These are phyloP conservation scores for Cecropterus lyciades DNA, from an alignment of 1,140 invertebrate species.

Conservation along the genomic window DNA sequence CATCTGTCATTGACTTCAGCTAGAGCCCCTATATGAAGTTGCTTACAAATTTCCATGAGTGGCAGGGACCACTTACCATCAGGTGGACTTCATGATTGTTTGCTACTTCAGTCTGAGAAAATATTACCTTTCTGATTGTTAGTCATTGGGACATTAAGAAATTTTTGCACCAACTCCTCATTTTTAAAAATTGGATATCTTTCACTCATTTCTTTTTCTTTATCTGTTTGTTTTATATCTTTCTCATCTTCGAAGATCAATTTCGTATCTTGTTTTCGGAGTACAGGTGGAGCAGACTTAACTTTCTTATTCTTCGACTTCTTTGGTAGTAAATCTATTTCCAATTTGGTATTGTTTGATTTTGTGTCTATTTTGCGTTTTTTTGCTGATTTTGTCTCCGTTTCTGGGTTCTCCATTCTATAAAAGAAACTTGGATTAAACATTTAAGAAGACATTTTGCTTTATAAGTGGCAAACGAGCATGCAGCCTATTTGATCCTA, in stretches of 20 bases:
- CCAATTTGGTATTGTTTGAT: not conserved
- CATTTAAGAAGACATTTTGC: no score
- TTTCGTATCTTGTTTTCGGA: not conserved
- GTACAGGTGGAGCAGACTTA: slow-evolving; percentile 11
- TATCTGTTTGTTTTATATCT: slow-evolving; percentile 12
- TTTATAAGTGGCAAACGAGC: no score
- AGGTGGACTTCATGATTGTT: no score
- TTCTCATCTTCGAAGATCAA: slow-evolving; percentile 5
- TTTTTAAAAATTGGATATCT: slow-evolving; percentile 65
- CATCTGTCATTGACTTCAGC: no score
- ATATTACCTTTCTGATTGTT: slow-evolving; percentile 75
- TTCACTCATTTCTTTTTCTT: slow-evolving; percentile 40
- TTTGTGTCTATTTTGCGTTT: slow-evolving; percentile 13
- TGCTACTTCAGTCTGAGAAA: no score
- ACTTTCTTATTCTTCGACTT: slow-evolving; percentile 6
- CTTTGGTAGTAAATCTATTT: not conserved
- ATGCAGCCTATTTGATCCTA: no score
- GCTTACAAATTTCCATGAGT: no score
- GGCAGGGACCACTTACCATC: no score
- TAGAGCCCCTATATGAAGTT: no score
- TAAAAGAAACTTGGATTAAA: not conserved
- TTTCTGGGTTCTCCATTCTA: slow-evolving; percentile 20
- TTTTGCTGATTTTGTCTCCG: not conserved
- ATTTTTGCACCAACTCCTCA: slow-evolving; percentile 54
- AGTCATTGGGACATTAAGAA: slow-evolving; percentile 55